Conservation (phyloP, 2,888 invertebrate species). For the Eucera pruinosa region DNA sequence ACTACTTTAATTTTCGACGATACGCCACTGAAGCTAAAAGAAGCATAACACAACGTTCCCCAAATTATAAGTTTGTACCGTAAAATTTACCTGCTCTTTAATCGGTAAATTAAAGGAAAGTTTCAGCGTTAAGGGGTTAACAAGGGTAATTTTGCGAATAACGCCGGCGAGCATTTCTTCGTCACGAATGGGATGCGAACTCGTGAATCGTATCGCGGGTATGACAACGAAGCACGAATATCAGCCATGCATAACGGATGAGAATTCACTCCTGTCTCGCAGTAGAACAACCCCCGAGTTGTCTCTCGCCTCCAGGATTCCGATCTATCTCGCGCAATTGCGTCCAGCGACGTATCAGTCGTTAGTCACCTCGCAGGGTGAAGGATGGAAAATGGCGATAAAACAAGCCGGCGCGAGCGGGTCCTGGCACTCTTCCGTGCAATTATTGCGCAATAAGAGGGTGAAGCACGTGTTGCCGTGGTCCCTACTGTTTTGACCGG, state of each 20-base stretch:
- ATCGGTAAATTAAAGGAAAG: too few relatives aligned
- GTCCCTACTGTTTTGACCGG: slow-evolving; percentile 59
- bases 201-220: slow-evolving; percentile 33
- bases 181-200: not conserved
- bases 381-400: slow-evolving; percentile 67
- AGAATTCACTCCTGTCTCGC: slow-evolving; percentile 22
- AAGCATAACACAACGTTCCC: too few relatives aligned
- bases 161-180: slow-evolving; percentile 21
- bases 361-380: slow-evolving; percentile 58
- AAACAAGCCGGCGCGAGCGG: slow-evolving; percentile 52
- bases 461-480: slow-evolving; percentile 54
- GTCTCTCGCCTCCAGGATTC: slow-evolving; percentile 33
- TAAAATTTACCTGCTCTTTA: too few relatives aligned
- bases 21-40: too few relatives aligned
- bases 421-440: slow-evolving; percentile 63
- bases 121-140: too few relatives aligned
- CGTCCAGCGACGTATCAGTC: slow-evolving; percentile 61
- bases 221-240: slow-evolving; percentile 23
- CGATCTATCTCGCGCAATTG: slow-evolving; percentile 66
- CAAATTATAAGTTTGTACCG: too few relatives aligned
- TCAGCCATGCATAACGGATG: slow-evolving; percentile 35
- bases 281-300: not conserved
- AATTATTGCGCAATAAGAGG: slow-evolving; percentile 71
- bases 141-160: too few relatives aligned
- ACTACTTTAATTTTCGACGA: too few relatives aligned